phyloP scores from a whole-genome alignment of 2,888 invertebrate genomes.

The Leptinotarsa rubiginosa region DNA sequence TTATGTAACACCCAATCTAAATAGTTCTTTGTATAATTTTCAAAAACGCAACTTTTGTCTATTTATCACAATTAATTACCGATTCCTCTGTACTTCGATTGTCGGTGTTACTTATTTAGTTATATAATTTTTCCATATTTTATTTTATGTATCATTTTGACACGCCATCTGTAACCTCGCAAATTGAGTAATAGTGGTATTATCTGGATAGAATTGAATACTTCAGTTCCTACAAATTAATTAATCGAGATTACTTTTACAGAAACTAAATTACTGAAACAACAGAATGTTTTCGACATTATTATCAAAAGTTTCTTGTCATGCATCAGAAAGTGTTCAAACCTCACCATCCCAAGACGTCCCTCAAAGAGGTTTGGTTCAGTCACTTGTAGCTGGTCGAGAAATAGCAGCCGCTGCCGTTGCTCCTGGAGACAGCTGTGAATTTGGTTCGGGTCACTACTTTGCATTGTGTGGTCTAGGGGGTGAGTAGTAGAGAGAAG shows the following conservation, averaged over 20 bases:
- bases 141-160: background rate
- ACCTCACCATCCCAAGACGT: conserved; percentile 38
- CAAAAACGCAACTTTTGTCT: background rate
- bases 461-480: conserved; percentile 95
- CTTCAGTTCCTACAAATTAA: background rate
- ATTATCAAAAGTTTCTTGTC: conserved; percentile 57
- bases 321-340: conserved; percentile 46
- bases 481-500: conserved; percentile 66
- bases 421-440: conserved; percentile 70
- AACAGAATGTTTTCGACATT: conserved; percentile 55
- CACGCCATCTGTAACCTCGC: background rate
- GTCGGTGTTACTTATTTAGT: background rate
- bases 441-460: conserved; percentile 91
- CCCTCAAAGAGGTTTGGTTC: conserved; percentile 54
- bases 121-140: background rate
- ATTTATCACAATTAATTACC: background rate
- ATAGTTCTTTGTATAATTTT: background rate
- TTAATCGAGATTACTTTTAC: conserved; percentile 25
- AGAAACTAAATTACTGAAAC: conserved; percentile 32
- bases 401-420: conserved; percentile 59
- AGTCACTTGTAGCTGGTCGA: conserved; percentile 61
- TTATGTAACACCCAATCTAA: background rate
- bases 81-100: background rate
- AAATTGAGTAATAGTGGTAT: background rate
- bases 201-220: background rate